A percentile compares a stretch with the other conserved stretches of the same genome.
These are phyloP conservation scores for Hemithea aestivaria DNA, from an alignment of 2,888 invertebrate genomes.

Conservation along the genomic window DNA sequence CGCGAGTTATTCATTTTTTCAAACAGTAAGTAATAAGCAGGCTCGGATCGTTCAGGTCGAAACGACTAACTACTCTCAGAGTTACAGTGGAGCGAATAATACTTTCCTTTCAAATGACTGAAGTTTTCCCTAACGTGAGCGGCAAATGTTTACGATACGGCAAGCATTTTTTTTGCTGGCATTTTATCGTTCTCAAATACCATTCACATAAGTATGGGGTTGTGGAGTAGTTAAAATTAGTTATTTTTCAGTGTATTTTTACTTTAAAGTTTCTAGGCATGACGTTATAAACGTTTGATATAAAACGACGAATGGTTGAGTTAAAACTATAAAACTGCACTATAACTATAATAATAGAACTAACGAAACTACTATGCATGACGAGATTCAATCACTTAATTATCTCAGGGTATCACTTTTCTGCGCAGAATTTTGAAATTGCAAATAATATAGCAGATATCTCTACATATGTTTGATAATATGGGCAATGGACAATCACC, in stretches of 20 bases:
- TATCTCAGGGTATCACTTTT: too few species aligned
- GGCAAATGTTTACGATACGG: constrained; percentile 44
- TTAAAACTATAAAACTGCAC: too few species aligned
- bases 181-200: constrained; percentile 32
- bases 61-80: constrained; percentile 35
- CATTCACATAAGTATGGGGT: constrained; percentile 25
- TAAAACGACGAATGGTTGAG: too few species aligned
- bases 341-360: too few species aligned
- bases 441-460: too few species aligned
- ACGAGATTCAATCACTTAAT: too few species aligned
- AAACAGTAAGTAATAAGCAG: constrained; percentile 11
- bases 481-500: too few species aligned
- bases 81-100: constrained; percentile 44
- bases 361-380: too few species aligned
- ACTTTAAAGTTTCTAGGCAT: constrained; percentile 15
- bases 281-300: neutral
- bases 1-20: constrained; percentile 12
- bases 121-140: constrained; percentile 44
- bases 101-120: constrained; percentile 45
- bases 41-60: constrained; percentile 22
- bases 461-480: too few species aligned
- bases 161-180: constrained; percentile 41
- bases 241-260: constrained; percentile 15
- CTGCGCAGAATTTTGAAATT: too few species aligned
- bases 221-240: constrained; percentile 23